These are phyloP conservation scores for Xanthia togata DNA, from an alignment of 2,888 invertebrate species.

Conservation along the genomic window DNA sequence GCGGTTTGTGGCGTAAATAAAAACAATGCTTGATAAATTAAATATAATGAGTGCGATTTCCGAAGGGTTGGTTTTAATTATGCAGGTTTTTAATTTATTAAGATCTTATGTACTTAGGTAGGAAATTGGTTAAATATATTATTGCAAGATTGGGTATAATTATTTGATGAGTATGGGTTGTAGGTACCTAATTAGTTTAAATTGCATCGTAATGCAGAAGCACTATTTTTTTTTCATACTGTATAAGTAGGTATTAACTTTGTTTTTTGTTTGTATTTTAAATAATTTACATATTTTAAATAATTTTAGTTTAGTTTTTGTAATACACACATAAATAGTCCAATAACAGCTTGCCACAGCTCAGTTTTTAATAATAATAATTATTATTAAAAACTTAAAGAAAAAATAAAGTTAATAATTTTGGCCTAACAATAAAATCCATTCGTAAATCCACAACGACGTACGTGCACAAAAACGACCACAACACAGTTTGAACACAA, in stretches of 20 bases:
- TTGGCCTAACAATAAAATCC: slow-evolving; percentile 20
- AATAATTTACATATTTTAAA: not conserved
- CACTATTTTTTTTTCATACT: not conserved
- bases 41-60: slow-evolving; percentile 5
- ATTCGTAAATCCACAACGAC: slow-evolving; percentile 27
- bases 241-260: not conserved
- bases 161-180: too few species aligned
- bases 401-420: not conserved
- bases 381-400: not conserved
- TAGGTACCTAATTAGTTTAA: too few species aligned
- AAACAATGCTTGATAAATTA: not conserved
- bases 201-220: not conserved
- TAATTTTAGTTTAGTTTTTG: not conserved
- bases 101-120: not conserved
- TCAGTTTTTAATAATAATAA: too few species aligned
- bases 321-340: not conserved
- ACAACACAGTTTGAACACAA: slow-evolving; percentile 66
- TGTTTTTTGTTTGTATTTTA: not conserved
- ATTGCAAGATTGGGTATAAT: not conserved
- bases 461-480: slow-evolving; percentile 57
- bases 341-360: slow-evolving; percentile 3
- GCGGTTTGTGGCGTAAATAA: not conserved
- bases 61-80: slow-evolving; percentile 3
- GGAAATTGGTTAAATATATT: not conserved
- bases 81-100: not conserved